Percentiles rank a stretch among this genome's conserved stretches.
These are phyloP conservation scores for Otocyon megalotis DNA, from an alignment of 2,113 vertebrate species.

Conservation along the genomic window DNA sequence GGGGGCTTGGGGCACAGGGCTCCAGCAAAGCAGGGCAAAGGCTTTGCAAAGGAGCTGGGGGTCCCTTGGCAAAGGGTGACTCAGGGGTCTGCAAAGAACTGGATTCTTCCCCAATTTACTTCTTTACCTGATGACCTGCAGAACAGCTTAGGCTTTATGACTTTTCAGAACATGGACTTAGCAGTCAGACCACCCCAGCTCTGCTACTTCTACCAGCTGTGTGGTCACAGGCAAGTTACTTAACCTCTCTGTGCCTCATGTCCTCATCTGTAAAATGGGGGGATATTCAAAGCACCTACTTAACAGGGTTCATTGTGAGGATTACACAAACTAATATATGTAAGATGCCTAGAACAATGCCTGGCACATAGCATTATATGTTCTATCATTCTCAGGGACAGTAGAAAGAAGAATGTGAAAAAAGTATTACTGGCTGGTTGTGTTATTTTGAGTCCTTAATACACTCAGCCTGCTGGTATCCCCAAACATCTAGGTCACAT, in stretches of 20 bases:
- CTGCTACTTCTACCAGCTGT: constrained; percentile 19
- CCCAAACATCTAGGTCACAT: neutral
- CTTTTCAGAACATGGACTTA: neutral
- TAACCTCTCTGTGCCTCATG: neutral
- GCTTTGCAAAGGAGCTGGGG: neutral
- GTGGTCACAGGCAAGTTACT: constrained; percentile 10
- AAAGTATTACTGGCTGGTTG: neutral
- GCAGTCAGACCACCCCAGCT: neutral
- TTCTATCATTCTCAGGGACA: neutral
- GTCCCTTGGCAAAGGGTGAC: neutral
- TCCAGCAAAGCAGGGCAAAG: neutral
- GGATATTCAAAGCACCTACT: constrained; percentile 43
- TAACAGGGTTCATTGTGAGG: neutral
- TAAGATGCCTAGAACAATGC: neutral
- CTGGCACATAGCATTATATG: neutral
- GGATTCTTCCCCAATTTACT: neutral
- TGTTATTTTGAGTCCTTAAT: constrained; percentile 51
- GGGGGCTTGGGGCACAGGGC: neutral
- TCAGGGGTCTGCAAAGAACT: neutral
- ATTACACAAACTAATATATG: neutral
- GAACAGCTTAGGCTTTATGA: constrained; percentile 11
- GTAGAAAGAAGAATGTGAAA: neutral
- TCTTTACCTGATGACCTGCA: neutral
- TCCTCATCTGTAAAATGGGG: neutral
- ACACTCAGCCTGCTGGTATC: neutral